These are phyloP conservation scores for Empidonax traillii DNA, from an alignment of 2,113 vertebrate species.

Conservation along the genomic window DNA sequence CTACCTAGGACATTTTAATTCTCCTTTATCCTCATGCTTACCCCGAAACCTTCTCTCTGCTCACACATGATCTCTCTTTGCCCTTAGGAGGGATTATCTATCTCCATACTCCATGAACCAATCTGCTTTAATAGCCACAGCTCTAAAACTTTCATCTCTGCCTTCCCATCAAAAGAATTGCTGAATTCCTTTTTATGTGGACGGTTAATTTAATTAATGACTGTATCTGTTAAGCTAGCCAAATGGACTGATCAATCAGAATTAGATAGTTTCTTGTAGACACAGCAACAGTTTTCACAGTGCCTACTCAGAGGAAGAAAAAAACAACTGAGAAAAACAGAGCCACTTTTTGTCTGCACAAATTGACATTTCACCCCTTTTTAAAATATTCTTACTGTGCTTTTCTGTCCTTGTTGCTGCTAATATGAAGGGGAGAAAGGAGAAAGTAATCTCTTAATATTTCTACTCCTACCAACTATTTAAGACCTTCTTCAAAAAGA, in stretches of 20 bases:
- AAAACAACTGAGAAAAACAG: neutral
- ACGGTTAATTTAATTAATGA: conserved; percentile 33
- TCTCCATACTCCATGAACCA: neutral
- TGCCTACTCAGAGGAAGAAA: neutral
- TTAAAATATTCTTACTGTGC: neutral
- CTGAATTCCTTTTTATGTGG: neutral
- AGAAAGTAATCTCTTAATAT: neutral
- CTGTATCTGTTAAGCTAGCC: neutral
- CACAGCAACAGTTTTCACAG: neutral
- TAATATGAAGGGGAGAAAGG: neutral
- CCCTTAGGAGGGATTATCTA: neutral
- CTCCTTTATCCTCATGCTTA: neutral
- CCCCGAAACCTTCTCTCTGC: neutral
- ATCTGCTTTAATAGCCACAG: neutral
- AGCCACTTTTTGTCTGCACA: neutral
- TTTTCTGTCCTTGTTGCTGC: neutral
- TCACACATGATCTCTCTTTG: neutral
- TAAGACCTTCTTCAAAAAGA: neutral
- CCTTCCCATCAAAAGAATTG: neutral
- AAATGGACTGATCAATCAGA: conserved; percentile 9
- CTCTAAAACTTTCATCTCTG: neutral
- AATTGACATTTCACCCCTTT: neutral
- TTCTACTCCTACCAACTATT: neutral
- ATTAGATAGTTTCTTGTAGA: neutral
- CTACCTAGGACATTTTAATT: neutral